Percentiles rank a stretch among this genome's conserved stretches.
phyloP scores from a whole-genome alignment of 2,797 vertebrate species.

The Delichon dasypus region DNA sequence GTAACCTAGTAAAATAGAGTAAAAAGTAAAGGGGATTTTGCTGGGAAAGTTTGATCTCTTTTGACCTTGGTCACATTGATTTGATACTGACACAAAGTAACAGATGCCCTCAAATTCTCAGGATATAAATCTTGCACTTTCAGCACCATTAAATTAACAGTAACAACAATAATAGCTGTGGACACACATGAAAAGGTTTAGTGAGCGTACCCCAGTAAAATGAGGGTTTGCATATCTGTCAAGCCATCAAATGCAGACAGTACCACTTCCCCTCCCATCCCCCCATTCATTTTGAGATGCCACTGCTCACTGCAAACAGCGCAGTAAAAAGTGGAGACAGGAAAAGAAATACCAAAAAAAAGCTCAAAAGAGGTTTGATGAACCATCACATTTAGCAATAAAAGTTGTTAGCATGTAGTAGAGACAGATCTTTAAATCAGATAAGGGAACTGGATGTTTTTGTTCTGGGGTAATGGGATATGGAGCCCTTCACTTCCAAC shows the following conservation, averaged over 20 bases:
- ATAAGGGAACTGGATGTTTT: constrained; percentile 22
- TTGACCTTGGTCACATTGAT: not conserved
- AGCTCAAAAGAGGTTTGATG: not conserved
- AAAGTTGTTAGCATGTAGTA: not conserved
- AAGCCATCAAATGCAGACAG: not conserved
- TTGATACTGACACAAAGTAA: not conserved
- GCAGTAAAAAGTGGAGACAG: not conserved
- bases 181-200: not conserved
- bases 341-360: not conserved
- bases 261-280: not conserved
- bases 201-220: not conserved
- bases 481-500: constrained; percentile 31
- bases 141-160: not conserved
- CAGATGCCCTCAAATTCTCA: not conserved
- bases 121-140: not conserved
- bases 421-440: constrained; percentile 34
- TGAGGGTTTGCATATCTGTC: not conserved
- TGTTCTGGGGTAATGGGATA: constrained; percentile 39
- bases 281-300: not conserved
- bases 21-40: not conserved
- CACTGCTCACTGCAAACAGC: not conserved
- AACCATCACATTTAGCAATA: constrained; percentile 15
- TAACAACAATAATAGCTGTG: not conserved
- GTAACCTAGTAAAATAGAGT: not conserved
- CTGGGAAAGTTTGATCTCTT: not conserved